Base-by-base conservation (phyloP, 2,888 invertebrate species). In the Lasioglossum figueresi region DNA sequence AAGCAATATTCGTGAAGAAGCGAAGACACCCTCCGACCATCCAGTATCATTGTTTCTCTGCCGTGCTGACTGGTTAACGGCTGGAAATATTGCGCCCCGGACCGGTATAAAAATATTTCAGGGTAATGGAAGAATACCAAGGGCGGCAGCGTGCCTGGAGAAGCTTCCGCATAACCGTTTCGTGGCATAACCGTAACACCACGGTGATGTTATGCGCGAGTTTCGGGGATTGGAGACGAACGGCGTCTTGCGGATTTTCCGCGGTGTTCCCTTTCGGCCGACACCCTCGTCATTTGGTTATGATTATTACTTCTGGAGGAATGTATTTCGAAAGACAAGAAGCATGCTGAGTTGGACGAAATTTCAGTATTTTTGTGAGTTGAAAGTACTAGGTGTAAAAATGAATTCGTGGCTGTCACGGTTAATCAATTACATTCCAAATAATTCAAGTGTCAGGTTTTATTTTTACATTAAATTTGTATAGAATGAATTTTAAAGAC, bases 51-150 rank as follows among this genome's bases (percentile, higher is more conserved):
- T 86, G 86, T 80, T 86, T 83, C 83, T 70, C 75, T 40, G 34
- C 4, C 73, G 31, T 45, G 73, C 40, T 34, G 87, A 81, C 81
- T 73, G 87, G 59, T 74, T 86, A 87, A 87, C 87, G 80, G 74
- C 83, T 86, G 87, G 83, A 86, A 81, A 83, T 87, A 87, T 86
- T 78, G 76, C 82, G 19, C n/a, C n/a, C 40, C 59, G 31, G 45
- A 59, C 23, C 63, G 59, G 73, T 52, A 79, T 86, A 80, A 81
- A 80, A 87, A 83, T 86, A 86, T 86, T 83, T 83, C 27, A 37
- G 34, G 27, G 71, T 40, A 80, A 84, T 71, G 74, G 81, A 31
- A 27, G 37, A 37, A 48, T 73, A 52, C 71, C 14, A 37, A 10
- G 74, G 52, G 59, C 70, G 80, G 59, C 52, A 16, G 68, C 80